These are phyloP conservation scores for Drosophila rhopaloa DNA, from an alignment of 1,140 invertebrate genomes.

Conservation along the genomic window DNA sequence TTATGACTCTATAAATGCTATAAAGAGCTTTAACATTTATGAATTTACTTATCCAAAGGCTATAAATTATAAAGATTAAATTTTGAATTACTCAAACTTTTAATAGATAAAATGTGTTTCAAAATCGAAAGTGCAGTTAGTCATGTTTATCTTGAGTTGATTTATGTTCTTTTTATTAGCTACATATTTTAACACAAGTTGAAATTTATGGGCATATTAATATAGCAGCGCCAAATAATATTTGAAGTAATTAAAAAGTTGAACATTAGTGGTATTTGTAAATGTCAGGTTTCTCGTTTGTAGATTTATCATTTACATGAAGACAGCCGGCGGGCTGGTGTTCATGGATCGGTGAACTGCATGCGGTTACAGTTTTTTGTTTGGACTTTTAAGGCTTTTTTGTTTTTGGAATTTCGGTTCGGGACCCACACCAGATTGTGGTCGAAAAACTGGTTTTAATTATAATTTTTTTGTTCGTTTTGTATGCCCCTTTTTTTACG, in stretches of 20 bases:
- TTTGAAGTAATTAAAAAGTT: not conserved
- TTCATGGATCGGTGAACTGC: slow-evolving; percentile 70
- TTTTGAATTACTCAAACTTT: not conserved
- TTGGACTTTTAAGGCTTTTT: slow-evolving; percentile 31
- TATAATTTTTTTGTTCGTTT: slow-evolving; percentile 57
- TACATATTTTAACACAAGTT: not conserved
- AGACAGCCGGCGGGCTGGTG: slow-evolving; percentile 24
- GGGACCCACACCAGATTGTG: slow-evolving; percentile 44
- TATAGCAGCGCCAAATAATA: not conserved
- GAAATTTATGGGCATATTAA: not conserved
- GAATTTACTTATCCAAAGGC: not conserved
- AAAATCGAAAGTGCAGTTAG: not conserved
- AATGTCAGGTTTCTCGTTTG: slow-evolving; percentile 14
- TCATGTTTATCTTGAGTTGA: not conserved
- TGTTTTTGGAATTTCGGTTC: slow-evolving; percentile 41
- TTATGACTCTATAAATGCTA: not conserved
- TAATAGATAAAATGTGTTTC: not conserved
- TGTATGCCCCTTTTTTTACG: slow-evolving; percentile 42
- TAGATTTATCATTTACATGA: slow-evolving; percentile 19
- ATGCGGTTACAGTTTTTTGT: slow-evolving; percentile 33
- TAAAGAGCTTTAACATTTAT: not conserved
- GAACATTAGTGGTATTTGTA: not conserved
- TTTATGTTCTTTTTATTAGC: not conserved
- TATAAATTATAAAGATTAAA: not conserved
- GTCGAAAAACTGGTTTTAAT: slow-evolving; percentile 72